Conservation (phyloP, 2,888 invertebrate species). For the Cephus rjabovi region DNA sequence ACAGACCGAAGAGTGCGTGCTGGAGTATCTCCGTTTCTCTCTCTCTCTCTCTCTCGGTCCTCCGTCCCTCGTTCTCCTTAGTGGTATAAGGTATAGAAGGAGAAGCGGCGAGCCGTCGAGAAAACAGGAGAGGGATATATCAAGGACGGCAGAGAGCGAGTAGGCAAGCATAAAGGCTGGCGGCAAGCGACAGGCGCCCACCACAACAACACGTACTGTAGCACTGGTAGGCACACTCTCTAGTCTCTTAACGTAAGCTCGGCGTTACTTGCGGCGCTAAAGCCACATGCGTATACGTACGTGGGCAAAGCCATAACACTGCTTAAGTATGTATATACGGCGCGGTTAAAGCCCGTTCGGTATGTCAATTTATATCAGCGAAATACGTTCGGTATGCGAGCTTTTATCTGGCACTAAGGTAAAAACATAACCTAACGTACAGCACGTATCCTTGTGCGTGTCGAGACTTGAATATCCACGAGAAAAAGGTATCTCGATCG, state of each 20-base stretch:
- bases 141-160: constrained; percentile 41
- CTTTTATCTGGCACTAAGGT: neutral
- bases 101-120: constrained; percentile 13
- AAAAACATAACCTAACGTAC: neutral
- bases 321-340: neutral
- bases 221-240: neutral
- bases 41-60: neutral
- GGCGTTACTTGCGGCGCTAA: neutral
- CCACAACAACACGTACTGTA: constrained; percentile 7
- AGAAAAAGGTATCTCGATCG: neutral
- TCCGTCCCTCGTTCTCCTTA: neutral
- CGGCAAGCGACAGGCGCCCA: constrained; percentile 42
- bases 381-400: neutral
- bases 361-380: neutral
- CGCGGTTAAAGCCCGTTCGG: neutral
- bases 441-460: neutral
- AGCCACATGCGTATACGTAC: neutral
- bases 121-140: constrained; percentile 29
- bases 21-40: constrained; percentile 13
- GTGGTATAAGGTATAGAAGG: constrained; percentile 12
- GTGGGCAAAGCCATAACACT: neutral
- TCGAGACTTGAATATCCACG: neutral
- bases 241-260: neutral
- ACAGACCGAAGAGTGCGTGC: constrained; percentile 20
- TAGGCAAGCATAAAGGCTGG: constrained; percentile 29